phyloP scores from a whole-genome alignment of 2,888 invertebrate species.

The Halictus quadricinctus region DNA sequence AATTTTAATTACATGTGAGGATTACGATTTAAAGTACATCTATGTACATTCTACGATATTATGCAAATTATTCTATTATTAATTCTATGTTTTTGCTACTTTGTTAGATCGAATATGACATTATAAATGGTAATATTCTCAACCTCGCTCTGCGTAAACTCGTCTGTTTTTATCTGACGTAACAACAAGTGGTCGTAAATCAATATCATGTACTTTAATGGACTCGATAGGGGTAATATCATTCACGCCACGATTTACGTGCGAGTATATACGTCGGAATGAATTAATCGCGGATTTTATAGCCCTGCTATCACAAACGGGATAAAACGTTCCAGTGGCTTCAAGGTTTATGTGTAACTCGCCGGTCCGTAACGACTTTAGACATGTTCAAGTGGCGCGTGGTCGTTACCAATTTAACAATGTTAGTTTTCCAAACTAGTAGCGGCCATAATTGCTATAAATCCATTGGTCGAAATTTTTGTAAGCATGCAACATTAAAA shows the following conservation, averaged over 20 bases:
- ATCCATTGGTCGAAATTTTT: neutral
- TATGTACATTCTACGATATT: neutral
- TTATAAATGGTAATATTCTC: neutral
- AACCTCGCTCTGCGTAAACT: slow-evolving; percentile 1
- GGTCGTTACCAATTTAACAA: neutral
- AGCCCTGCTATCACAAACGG: neutral
- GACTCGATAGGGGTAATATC: slow-evolving; percentile 11
- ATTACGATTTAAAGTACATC: neutral
- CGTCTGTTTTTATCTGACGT: slow-evolving; percentile 3
- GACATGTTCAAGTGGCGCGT: neutral
- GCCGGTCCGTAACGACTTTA: neutral
- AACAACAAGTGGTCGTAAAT: neutral
- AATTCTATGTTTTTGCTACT: neutral
- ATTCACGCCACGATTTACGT: slow-evolving; percentile 6
- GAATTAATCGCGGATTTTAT: slow-evolving; percentile 3
- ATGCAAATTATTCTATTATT: neutral
- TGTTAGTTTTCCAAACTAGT: no score
- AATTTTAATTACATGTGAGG: neutral
- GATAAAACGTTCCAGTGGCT: neutral
- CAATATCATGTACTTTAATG: slow-evolving; percentile 16
- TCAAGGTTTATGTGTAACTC: neutral
- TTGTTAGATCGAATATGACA: neutral
- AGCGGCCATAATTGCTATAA: neutral
- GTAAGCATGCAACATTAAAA: neutral
- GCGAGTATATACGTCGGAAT: neutral